A percentile compares a stretch with the other conserved stretches of the same genome.
phyloP scores from a whole-genome alignment of 2,797 vertebrate species.

The Apogon hyalosoma region DNA sequence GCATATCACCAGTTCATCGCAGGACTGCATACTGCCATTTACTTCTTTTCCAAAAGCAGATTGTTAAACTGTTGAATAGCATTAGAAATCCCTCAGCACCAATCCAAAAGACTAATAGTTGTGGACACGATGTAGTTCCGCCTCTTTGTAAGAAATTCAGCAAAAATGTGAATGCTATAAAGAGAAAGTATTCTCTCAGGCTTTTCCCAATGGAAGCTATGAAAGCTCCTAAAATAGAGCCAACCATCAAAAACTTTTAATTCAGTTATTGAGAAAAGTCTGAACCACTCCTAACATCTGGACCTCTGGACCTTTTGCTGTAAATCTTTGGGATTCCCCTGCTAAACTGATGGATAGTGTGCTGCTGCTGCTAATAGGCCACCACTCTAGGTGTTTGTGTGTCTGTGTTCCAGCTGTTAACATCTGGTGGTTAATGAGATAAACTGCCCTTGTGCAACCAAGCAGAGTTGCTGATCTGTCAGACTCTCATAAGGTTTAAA shows the following conservation, averaged over 20 bases:
- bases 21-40: no score
- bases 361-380: not conserved
- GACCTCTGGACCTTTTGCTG: not conserved
- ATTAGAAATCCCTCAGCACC: no score
- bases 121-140: no score
- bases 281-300: not conserved
- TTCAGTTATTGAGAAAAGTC: not conserved
- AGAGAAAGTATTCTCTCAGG: no score
- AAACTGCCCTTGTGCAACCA: not conserved
- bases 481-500: not conserved
- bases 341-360: not conserved
- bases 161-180: no score
- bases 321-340: constrained; percentile 18
- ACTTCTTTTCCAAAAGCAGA: no score
- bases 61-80: no score
- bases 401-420: constrained; percentile 15
- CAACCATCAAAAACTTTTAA: not conserved
- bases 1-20: no score
- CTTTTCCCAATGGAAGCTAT: not conserved
- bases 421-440: constrained; percentile 32
- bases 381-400: not conserved
- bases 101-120: no score
- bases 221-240: no score
- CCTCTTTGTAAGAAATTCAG: no score
- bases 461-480: constrained; percentile 1